A percentile compares a stretch with the other conserved stretches of the same genome.
phyloP scores from a whole-genome alignment of 2,888 invertebrate genomes.

The Apamea monoglypha region DNA sequence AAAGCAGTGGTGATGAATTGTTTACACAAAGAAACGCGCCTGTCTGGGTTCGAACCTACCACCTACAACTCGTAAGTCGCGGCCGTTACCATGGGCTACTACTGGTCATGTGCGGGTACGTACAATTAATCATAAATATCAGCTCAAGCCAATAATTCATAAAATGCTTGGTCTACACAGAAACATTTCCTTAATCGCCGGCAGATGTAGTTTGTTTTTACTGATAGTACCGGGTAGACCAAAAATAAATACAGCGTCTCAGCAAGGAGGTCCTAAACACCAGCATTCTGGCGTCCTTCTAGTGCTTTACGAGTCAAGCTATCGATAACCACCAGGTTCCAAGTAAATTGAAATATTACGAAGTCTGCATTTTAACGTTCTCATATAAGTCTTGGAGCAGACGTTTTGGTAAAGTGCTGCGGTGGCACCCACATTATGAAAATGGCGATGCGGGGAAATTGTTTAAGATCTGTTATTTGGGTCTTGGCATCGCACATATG shows the following conservation, averaged over 20 bases:
- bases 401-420: conserved; percentile 41
- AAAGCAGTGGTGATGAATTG: too few species aligned
- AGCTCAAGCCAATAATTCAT: neutral
- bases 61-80: too few species aligned
- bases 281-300: conserved; percentile 53
- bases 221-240: conserved; percentile 8
- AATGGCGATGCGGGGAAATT: conserved; percentile 16
- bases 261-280: conserved; percentile 51
- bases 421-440: conserved; percentile 17
- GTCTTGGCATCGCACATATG: conserved; percentile 3
- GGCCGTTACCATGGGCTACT: too few species aligned
- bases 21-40: too few species aligned
- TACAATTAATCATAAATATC: neutral
- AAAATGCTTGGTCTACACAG: neutral
- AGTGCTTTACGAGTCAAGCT: conserved; percentile 42
- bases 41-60: too few species aligned
- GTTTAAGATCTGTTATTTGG: conserved; percentile 22
- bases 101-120: too few species aligned
- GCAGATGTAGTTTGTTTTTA: neutral
- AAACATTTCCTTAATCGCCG: too few species aligned
- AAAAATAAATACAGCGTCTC: conserved; percentile 57
- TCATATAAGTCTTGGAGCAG: conserved; percentile 15
- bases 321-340: conserved; percentile 49
- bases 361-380: conserved; percentile 38
- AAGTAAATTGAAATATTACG: conserved; percentile 19